These are phyloP conservation scores for Chiroxiphia lanceolata DNA, from an alignment of 2,797 vertebrate genomes.

Conservation along the genomic window DNA sequence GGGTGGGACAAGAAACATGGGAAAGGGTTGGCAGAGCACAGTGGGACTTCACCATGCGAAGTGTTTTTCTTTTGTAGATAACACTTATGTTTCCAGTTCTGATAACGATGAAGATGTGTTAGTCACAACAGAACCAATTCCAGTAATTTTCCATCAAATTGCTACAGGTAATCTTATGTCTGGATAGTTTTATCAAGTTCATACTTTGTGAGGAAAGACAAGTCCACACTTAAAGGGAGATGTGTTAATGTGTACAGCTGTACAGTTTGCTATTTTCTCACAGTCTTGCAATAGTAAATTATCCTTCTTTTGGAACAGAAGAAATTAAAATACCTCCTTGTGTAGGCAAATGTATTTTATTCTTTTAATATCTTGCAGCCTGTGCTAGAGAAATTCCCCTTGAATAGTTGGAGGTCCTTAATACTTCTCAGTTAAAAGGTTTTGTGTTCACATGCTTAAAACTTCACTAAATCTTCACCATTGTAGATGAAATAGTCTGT, in stretches of 20 bases:
- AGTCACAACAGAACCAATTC: constrained; percentile 90
- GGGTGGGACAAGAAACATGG: neutral
- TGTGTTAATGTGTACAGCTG: neutral
- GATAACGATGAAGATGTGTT: constrained; percentile 90
- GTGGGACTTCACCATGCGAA: neutral
- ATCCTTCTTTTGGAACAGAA: neutral
- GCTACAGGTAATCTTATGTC: constrained; percentile 81
- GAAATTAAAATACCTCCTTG: neutral
- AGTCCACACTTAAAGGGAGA: neutral
- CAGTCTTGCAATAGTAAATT: neutral
- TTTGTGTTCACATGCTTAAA: neutral
- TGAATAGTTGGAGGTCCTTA: neutral
- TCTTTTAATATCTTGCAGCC: neutral
- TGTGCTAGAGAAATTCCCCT: neutral
- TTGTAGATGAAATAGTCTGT: neutral
- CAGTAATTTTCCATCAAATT: constrained; percentile 89
- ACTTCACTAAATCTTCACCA: neutral
- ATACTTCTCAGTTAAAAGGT: neutral
- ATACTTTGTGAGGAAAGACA: neutral
- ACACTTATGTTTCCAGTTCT: constrained; percentile 91
- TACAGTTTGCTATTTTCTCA: neutral
- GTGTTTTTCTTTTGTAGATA: constrained; percentile 77
- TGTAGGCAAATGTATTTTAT: neutral
- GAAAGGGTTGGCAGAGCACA: neutral
- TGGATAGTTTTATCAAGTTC: neutral